These are phyloP conservation scores for Atherix ibis DNA, from an alignment of 2,888 invertebrate genomes.

Conservation along the genomic window DNA sequence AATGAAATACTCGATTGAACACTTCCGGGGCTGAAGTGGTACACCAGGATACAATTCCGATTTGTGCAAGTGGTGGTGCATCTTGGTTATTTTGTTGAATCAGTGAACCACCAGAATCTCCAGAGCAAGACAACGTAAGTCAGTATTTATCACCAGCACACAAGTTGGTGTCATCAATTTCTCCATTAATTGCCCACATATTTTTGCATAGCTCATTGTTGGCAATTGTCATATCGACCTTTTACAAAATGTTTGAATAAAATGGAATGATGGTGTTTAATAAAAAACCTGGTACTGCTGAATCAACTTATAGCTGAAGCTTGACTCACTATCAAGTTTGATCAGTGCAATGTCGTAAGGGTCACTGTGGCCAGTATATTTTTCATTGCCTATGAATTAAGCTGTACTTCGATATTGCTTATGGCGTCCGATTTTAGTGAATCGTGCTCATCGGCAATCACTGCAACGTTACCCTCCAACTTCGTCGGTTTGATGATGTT, in stretches of 20 bases:
- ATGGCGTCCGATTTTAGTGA: too few species aligned
- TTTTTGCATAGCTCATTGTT: neutral
- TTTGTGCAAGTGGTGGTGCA: neutral
- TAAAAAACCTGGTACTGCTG: neutral
- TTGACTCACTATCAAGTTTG: neutral
- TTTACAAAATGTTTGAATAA: neutral
- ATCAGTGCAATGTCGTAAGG: neutral
- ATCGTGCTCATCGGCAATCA: too few species aligned
- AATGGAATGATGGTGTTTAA: neutral
- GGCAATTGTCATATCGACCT: neutral
- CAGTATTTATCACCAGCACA: neutral
- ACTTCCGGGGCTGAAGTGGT: too few species aligned
- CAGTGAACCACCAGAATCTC: neutral
- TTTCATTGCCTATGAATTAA: too few species aligned
- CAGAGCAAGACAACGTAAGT: neutral
- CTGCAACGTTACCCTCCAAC: too few species aligned
- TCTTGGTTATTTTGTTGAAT: neutral
- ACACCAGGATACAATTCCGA: neutral
- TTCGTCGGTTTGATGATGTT: too few species aligned
- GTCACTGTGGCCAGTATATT: neutral
- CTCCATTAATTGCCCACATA: neutral
- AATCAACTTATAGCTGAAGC: neutral
- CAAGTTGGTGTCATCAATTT: neutral
- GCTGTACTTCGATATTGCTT: too few species aligned
- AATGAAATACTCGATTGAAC: neutral